These are phyloP conservation scores for Drosophila macrospina DNA, from an alignment of 2,888 invertebrate genomes.

Conservation along the genomic window DNA sequence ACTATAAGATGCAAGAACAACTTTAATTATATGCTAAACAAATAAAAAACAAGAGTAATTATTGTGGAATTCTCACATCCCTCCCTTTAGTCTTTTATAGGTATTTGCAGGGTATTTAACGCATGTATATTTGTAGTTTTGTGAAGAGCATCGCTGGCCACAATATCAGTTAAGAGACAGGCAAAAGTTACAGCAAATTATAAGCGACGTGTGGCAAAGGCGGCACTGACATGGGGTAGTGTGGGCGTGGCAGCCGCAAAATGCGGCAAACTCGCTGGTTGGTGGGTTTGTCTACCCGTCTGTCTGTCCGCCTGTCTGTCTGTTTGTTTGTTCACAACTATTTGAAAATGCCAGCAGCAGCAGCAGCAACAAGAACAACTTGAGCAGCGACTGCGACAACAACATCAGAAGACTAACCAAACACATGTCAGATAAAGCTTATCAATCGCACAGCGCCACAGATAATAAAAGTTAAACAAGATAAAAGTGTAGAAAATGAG, in stretches of 20 bases:
- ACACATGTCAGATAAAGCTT: constrained; percentile 71
- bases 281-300: constrained; percentile 5
- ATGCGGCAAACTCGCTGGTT: constrained; percentile 38
- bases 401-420: constrained; percentile 46
- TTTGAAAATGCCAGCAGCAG: constrained; percentile 64
- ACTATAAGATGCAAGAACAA: no score
- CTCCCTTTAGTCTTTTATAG: no score
- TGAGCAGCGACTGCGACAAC: constrained; percentile 30
- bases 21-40: no score
- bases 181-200: constrained; percentile 69
- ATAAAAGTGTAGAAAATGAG: constrained; percentile 53
- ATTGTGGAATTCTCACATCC: no score
- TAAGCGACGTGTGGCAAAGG: constrained; percentile 70
- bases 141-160: constrained; percentile 42
- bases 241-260: constrained; percentile 58
- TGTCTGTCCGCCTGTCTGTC: background rate
- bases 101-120: constrained; percentile 12
- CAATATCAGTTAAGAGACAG: constrained; percentile 62
- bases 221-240: constrained; percentile 5
- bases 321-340: constrained; percentile 64
- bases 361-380: constrained; percentile 24
- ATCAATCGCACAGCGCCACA: constrained; percentile 58
- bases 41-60: no score
- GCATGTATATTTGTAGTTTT: constrained; percentile 20
- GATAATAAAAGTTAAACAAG: constrained; percentile 74